phyloP scores from a whole-genome alignment of 2,797 vertebrate genomes.

The Melanotaenia pygmaea region DNA sequence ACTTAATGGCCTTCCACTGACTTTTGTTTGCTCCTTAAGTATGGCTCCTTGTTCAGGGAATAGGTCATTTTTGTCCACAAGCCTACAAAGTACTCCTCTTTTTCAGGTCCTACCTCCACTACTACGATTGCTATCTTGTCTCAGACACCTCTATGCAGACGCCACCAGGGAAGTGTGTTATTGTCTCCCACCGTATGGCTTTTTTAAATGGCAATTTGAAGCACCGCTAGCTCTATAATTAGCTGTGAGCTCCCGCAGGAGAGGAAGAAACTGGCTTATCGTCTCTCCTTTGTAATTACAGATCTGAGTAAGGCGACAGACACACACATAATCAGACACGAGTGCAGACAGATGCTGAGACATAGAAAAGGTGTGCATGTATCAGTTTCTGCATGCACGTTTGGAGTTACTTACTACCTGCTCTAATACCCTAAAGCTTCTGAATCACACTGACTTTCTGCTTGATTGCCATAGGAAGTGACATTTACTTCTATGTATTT shows the following conservation, averaged over 20 bases:
- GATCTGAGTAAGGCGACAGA: conserved; percentile 64
- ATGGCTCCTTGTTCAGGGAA: conserved; percentile 34
- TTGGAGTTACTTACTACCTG: conserved; percentile 37
- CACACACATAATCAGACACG: conserved; percentile 48
- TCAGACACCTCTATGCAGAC: conserved; percentile 61
- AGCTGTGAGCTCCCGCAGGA: conserved; percentile 82
- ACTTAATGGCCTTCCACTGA: conserved; percentile 15
- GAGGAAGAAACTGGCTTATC: conserved; percentile 75
- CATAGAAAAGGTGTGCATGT: conserved; percentile 36
- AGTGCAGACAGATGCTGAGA: conserved; percentile 62
- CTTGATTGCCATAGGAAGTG: conserved; percentile 26
- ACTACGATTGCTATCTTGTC: conserved; percentile 22
- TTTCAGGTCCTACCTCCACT: not conserved
- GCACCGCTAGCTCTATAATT: conserved; percentile 86
- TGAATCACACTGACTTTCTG: conserved; percentile 8
- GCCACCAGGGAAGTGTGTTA: conserved; percentile 78
- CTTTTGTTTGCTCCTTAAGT: conserved; percentile 38
- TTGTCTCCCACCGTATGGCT: conserved; percentile 84
- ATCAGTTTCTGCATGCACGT: conserved; percentile 30
- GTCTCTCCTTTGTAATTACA: conserved; percentile 84
- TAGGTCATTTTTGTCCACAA: conserved; percentile 44
- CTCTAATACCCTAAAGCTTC: conserved; percentile 9
- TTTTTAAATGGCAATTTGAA: conserved; percentile 87
- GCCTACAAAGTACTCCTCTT: conserved; percentile 16
- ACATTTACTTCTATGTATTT: conserved; percentile 38